Base-by-base conservation (phyloP, 2,888 invertebrate genomes). In the Phaedon cochleariae region DNA sequence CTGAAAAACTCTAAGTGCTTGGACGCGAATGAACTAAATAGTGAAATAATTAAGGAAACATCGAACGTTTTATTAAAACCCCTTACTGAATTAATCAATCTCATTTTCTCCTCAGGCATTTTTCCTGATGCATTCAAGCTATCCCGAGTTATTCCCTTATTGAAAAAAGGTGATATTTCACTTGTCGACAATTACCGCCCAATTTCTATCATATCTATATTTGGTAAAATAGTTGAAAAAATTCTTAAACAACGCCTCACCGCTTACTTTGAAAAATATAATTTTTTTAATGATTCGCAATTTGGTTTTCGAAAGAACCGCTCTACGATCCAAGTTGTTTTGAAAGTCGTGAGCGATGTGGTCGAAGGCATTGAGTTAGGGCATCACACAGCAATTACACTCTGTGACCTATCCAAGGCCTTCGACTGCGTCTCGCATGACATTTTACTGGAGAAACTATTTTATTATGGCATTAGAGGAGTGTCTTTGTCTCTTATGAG, bases 391-490 rank as follows among this genome's bases (percentile, higher is more conserved):
- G 22, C 48, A 41, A 41, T 41, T 41, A 41, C 41, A 41, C 41
- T 41, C 41, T 41, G 41, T 41, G 41, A 41, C 41, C 41, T n/a
- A 41, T n/a, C 41, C n/a, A 41, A 41, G 41, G 41, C 15, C 41
- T 41, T 22, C 12, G 48, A 9, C 48, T 48, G 22, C 20, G 48
- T 48, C 48, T 48, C 20, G 21, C 22, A 48, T 41, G 41, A 41
- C n/a, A 41, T 41, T 41, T 22, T 48, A 20, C 48, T 48, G 48
- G 48, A 48, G 22, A 48, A 20, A 48, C 22, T 48, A 48, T 48
- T 21, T 22, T 48, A 48, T 48, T 22, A 48, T 21, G 48, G 48
- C 1, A 21, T 48, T 22, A 48, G 48, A 21, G 48, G 41, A 41
- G n/a, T 41, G 41, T 41, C 41, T 15, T 41, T 41, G 41, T 15